Base-by-base conservation (phyloP, 2,888 invertebrate species). In the Limnephilus rhombicus region DNA sequence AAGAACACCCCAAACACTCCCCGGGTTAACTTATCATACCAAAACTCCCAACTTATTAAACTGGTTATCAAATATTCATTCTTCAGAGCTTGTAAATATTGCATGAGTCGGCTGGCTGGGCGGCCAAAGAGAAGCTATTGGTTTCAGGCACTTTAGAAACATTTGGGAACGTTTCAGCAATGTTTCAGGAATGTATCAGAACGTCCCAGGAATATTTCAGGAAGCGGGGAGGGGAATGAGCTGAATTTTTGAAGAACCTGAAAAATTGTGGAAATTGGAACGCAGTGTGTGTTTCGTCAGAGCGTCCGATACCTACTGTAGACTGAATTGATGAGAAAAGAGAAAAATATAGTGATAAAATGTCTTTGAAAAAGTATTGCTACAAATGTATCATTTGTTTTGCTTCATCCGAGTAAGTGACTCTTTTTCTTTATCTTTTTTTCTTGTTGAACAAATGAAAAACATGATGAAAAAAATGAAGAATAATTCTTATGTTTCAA, bases 31-130 rank as follows among this genome's bases (percentile, higher is more conserved):
- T 68, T 68, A 68, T 68, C 68, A 68, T 68, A 68, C 68, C 68
- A n/a, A 68, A 68, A 68, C 68, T 68, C 24, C n/a, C n/a, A n/a
- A 68, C 45, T 86, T 86, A 86, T 86, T 86, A 86, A 86, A 41
- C 86, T 49, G n/a, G 45, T 45, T 45, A 85, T 86, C 86, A 86
- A 86, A 86, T 86, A 86, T 86, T 86, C 86, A 86, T 45, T 86
- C 45, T 86, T 45, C 45, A 45, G 29, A 45, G n/a, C 45, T 45
- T 45, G 86, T 86, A 45, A 86, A 86, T 86, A 86, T 86, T 86
- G 45, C 29, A 86, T 86, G 86, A 86, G 86, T n/a, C 29, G 41
- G 24, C 86, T 29, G 86, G 29, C 24, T 37, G 83, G 83, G 83
- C 83, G 29, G n/a, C n/a, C 53, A 68, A 24, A 68, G 68, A 68